phyloP scores from a whole-genome alignment of 2,113 vertebrate species.

The Nothoprocta perdicaria region DNA sequence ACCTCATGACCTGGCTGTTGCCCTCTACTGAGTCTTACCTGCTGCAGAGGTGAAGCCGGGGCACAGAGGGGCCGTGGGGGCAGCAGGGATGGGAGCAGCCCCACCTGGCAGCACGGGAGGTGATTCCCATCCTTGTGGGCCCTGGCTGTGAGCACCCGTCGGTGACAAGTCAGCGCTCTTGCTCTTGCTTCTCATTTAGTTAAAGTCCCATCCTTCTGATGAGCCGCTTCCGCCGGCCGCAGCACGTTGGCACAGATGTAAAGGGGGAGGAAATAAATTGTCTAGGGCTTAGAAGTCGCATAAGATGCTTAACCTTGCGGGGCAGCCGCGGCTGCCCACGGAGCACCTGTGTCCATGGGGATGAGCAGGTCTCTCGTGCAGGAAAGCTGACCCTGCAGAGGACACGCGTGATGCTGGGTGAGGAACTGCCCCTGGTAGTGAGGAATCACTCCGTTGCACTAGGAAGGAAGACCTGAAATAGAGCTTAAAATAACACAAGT shows the following conservation, averaged over 20 bases:
- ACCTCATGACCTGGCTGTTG: neutral
- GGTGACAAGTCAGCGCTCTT: fast-evolving
- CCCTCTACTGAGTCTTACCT: no score
- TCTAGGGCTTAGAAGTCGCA: neutral
- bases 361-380: neutral
- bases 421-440: no score
- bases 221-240: neutral
- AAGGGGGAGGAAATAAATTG: neutral
- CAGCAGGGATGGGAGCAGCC: neutral
- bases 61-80: neutral
- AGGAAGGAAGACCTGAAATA: neutral
- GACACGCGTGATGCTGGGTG: neutral
- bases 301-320: neutral
- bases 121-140: neutral
- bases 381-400: neutral
- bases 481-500: neutral
- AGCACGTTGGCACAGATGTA: neutral
- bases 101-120: neutral
- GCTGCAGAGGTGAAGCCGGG: neutral
- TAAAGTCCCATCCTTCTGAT: neutral
- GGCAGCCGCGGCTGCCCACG: neutral
- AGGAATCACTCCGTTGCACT: neutral
- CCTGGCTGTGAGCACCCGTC: neutral
- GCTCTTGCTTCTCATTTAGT: neutral
- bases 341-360: no score